Evolutionary conservation across 2,888 invertebrate genomes (phyloP), one percentile per base, ranked within the genome.

Genomic region (Unio pictorum): DNA sequence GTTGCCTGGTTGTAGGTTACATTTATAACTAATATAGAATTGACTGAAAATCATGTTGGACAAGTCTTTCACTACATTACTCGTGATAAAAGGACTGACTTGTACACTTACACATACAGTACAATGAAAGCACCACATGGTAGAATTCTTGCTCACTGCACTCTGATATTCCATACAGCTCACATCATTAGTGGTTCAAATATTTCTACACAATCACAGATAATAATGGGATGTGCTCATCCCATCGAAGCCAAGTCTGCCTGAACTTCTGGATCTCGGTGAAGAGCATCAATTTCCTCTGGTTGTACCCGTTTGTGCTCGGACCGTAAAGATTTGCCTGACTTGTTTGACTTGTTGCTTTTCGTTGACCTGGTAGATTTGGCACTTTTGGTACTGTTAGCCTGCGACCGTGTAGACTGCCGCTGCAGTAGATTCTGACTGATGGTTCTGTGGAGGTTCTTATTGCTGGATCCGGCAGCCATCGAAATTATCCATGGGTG

Each of bases 401-500:
- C 85, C 57, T 86, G 78, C 30, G 77, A 77, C 26, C 86, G 80
- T 17, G 87, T 84, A 56, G 87, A 86, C 81, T 87, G 85, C 64
- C 88, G 79, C 73, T 88, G 86, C 17, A 88, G 80, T 68, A 90
- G 83, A 79, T 88, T 88, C 78, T 87, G 87, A 78, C 86, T 86
- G 74, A 88, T 88, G 66, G 87, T 89, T 70, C 87, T 84, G 74
- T 87, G 87, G 54, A 88, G 80, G 81, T 88, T 87, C 81, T 87
- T 86, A 79, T 84, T 86, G 80, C 89, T 69, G 78, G 86, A 83
- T 59, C 81, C 76, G 18, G 90, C 89, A 30, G 90, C 90, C 72
- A 89, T 88, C 4, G 91, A 90, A 28, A 87, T 85, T 20, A 93
- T 86, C 93, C 93, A 93, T 28, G 91, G 89, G 84, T 92, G 92